Percentiles rank a stretch among this genome's conserved stretches.
Evolutionary conservation across 2,113 vertebrate species (phyloP).

Genomic region (Martes martes): DNA sequence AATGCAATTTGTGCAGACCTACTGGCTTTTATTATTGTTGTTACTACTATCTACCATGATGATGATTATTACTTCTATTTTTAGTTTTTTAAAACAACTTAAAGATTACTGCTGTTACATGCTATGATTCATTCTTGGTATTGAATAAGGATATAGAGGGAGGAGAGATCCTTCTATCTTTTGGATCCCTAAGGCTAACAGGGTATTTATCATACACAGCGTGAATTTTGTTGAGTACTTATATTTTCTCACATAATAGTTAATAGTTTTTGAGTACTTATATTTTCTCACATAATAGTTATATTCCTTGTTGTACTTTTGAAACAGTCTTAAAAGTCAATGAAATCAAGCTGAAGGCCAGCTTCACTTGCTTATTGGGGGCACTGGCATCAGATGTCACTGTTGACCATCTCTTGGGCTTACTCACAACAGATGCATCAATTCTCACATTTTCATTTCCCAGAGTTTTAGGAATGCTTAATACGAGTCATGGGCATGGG

Average conservation of each 20-base stretch:
- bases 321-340: neutral
- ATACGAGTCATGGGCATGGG: neutral
- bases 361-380: neutral
- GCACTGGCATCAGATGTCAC: neutral
- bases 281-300: neutral
- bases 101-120: neutral
- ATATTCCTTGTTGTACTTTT: neutral
- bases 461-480: neutral
- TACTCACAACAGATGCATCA: neutral
- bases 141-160: neutral
- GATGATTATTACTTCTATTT: neutral
- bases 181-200: neutral
- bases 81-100: neutral
- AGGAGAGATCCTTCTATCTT: neutral
- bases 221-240: constrained; percentile 11
- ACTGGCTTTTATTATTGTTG: neutral
- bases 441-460: constrained; percentile 22
- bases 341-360: neutral
- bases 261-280: neutral
- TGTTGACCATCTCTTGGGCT: neutral
- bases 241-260: neutral
- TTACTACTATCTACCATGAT: neutral
- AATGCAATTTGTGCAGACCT: neutral
- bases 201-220: neutral
- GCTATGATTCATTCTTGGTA: neutral